Evolutionary conservation across 1,140 invertebrate genomes (phyloP).

Genomic region (Uloborus diversus): DNA sequence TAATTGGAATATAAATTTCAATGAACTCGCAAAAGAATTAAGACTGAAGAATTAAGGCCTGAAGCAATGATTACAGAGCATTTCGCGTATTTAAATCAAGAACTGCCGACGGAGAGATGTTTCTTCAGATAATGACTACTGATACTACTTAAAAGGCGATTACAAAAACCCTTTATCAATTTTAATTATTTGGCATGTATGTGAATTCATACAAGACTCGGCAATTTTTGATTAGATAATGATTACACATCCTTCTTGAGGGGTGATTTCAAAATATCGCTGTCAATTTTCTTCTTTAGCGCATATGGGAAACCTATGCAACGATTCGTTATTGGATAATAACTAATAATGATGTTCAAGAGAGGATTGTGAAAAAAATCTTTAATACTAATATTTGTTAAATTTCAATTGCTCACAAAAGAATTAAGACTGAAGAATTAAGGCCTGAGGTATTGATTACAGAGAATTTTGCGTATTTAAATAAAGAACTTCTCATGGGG

Average conservation of each 20-base stretch:
- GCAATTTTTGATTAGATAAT: too few species aligned
- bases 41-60: background rate
- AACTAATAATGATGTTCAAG: too few species aligned
- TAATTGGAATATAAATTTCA: slow-evolving; percentile 48
- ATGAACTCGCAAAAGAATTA: background rate
- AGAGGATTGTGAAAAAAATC: too few species aligned
- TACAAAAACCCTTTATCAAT: slow-evolving; percentile 18
- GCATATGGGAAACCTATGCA: too few species aligned
- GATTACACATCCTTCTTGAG: too few species aligned
- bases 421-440: background rate
- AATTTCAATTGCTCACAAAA: too few species aligned
- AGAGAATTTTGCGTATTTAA: background rate
- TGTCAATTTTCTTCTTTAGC: too few species aligned
- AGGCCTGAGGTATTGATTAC: background rate
- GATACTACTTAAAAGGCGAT: background rate
- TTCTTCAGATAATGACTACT: slow-evolving; percentile 1
- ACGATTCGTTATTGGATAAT: too few species aligned
- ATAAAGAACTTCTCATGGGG: background rate
- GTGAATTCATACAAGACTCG: too few species aligned
- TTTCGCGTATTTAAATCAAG: background rate
- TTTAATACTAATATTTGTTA: too few species aligned
- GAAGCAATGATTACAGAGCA: background rate
- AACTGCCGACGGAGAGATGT: background rate
- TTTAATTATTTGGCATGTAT: background rate
- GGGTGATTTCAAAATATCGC: too few species aligned